phyloP scores from a whole-genome alignment of 2,888 invertebrate species.

The Lumbricus terrestris region DNA sequence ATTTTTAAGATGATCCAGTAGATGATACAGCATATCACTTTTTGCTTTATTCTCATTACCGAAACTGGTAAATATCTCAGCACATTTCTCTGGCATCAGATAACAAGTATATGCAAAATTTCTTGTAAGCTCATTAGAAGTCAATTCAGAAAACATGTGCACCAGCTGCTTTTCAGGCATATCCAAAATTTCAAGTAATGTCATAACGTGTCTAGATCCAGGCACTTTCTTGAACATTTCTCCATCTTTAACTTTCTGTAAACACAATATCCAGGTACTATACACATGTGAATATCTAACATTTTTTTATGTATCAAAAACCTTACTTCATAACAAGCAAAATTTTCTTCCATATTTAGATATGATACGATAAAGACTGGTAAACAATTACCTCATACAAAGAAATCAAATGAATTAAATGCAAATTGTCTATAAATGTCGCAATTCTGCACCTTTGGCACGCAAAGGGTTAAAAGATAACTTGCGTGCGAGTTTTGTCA shows the following conservation, averaged over 20 bases:
- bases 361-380: neutral
- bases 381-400: neutral
- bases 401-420: neutral
- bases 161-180: constrained; percentile 58
- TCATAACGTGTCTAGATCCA: constrained; percentile 7
- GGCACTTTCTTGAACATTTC: neutral
- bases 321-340: neutral
- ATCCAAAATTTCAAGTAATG: constrained; percentile 18
- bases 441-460: no score
- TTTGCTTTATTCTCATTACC: constrained; percentile 65
- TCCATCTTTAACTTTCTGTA: neutral
- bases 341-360: neutral
- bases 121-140: constrained; percentile 63
- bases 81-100: constrained; percentile 61
- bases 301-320: neutral
- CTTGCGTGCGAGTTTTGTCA: neutral
- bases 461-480: neutral
- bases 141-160: constrained; percentile 62
- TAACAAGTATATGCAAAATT: constrained; percentile 64
- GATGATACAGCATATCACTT: constrained; percentile 62
- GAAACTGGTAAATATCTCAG: constrained; percentile 63
- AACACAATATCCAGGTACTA: neutral
- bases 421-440: no score
- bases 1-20: constrained; percentile 60
- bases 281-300: neutral